These are phyloP conservation scores for Protaetia brevitarsis DNA, from an alignment of 1,140 invertebrate genomes.

Conservation along the genomic window DNA sequence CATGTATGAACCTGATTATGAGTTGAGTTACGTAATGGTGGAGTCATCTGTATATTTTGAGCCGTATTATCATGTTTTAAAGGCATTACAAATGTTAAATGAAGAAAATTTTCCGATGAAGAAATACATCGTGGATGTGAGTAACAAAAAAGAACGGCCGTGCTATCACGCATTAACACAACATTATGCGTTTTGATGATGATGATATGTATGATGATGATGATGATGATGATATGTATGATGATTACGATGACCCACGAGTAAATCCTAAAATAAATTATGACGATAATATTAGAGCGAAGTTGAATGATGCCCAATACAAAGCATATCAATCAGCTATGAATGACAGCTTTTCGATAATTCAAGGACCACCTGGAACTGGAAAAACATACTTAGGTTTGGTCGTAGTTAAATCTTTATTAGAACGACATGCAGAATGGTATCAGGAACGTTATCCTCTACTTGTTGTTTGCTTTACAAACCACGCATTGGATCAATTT, in stretches of 20 bases:
- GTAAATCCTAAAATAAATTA: too few relatives aligned
- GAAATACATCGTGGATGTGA: constrained; percentile 54
- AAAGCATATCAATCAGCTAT: constrained; percentile 59
- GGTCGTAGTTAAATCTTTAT: constrained; percentile 59
- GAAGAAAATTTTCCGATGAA: constrained; percentile 59
- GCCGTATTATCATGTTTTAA: constrained; percentile 62
- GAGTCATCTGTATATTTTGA: constrained; percentile 67
- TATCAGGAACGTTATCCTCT: constrained; percentile 54
- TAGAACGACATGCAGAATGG: constrained; percentile 51
- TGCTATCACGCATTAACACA: too few relatives aligned
- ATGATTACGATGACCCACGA: too few relatives aligned
- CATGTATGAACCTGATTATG: constrained; percentile 43
- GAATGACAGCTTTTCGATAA: constrained; percentile 64
- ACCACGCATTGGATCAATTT: constrained; percentile 88
- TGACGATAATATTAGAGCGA: too few relatives aligned
- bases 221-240: too few relatives aligned
- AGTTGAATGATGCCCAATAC: constrained; percentile 59
- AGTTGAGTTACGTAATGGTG: constrained; percentile 56
- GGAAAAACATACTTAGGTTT: constrained; percentile 76
- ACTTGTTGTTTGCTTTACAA: constrained; percentile 79
- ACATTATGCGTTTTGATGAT: too few relatives aligned
- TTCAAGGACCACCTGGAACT: constrained; percentile 79
- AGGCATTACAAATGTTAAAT: constrained; percentile 56
- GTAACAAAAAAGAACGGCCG: not conserved
- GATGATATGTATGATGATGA: too few relatives aligned